Percentiles rank a stretch among this genome's conserved stretches.
Evolutionary conservation across 2,113 vertebrate species (phyloP).

Genomic region (Atractosteus spatula): DNA sequence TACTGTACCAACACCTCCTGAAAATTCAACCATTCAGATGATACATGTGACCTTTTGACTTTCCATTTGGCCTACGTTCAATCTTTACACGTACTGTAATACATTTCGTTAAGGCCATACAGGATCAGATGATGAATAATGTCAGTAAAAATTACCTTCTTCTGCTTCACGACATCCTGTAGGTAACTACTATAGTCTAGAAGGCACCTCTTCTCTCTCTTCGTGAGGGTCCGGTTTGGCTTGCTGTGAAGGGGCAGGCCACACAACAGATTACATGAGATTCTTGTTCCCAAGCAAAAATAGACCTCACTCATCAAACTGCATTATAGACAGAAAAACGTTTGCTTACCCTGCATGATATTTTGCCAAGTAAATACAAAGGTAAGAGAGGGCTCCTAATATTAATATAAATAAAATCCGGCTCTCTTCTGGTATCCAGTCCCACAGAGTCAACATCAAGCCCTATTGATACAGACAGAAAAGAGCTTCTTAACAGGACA

Average conservation of each 20-base stretch:
- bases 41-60: too few species aligned
- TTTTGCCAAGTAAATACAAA: constrained; percentile 61
- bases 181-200: constrained; percentile 59
- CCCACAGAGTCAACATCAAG: constrained; percentile 61
- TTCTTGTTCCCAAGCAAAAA: too few species aligned
- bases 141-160: constrained; percentile 53
- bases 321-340: background rate
- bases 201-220: constrained; percentile 66
- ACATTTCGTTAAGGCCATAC: background rate
- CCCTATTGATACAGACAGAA: constrained; percentile 40
- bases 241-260: constrained; percentile 40
- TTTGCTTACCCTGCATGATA: constrained; percentile 63
- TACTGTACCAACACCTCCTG: too few species aligned
- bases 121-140: background rate
- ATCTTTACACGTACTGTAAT: too few species aligned
- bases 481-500: background rate
- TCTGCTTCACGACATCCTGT: constrained; percentile 62
- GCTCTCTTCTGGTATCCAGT: constrained; percentile 69
- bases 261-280: constrained; percentile 8
- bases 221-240: constrained; percentile 56
- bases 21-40: too few species aligned
- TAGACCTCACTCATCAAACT: too few species aligned
- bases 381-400: constrained; percentile 59
- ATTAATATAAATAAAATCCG: constrained; percentile 60
- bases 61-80: too few species aligned